Evolutionary conservation across 2,797 vertebrate genomes (phyloP), one percentile per base, ranked within the genome.

Genomic region (Pygocentrus nattereri): DNA sequence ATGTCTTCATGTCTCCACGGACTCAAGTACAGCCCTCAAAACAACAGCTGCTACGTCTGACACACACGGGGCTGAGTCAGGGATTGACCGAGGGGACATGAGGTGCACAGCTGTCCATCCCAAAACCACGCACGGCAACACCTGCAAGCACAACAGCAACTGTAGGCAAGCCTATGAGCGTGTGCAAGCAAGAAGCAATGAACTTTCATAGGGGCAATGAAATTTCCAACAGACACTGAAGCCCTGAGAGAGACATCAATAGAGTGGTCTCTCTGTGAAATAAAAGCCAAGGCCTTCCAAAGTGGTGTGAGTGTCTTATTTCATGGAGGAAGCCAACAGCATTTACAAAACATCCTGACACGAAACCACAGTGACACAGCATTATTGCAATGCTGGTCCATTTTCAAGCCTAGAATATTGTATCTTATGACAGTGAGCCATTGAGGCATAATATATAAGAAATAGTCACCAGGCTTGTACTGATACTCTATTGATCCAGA

Each of bases 241-340:
- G 18, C 27, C 82, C 25, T 18, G 10, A 7, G 0, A 62, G n/a
- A 21, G 64, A 75, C 19, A 58, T 27, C 72, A 81, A 74, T 71
- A 59, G 80, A 78, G 76, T 54, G 64, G 25, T 73, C 64, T 74
- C 50, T 83, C 23, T 44, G 21, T 34, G 34, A 67, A 30, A 59
- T 50, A 19, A 31, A 34, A 49, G 25, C 31, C n/a, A 80, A 78
- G 52, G 65, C 79, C 21, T 64, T 50, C 67, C 50, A 12, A 3
- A 12, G 6, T 52, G 68, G 70, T 77, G 85, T 79, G 54, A 79
- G 82, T 90, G 88, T 91, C 87, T 80, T 84, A 38, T 90, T 92
- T 91, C 89, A 92, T 88, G 85, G 88, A 87, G 86, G 72, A 83
- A 76, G 73, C 62, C 44, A 54, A 73, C 73, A 50, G 67, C 68